phyloP scores from a whole-genome alignment of 2,888 invertebrate species.

The Cheilosia scutellata region DNA sequence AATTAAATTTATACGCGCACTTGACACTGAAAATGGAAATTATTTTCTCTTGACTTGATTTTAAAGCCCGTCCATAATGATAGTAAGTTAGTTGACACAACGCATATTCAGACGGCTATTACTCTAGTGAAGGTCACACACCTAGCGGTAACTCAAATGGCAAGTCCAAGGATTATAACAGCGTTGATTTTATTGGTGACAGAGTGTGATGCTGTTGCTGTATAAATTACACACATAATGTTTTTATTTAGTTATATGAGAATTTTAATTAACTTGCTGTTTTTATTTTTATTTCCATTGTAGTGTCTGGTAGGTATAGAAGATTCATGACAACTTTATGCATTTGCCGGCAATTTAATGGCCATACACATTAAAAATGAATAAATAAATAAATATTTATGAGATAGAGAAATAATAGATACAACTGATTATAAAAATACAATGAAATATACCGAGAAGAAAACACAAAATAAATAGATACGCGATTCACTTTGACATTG shows the following conservation, averaged over 20 bases:
- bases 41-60: slow-evolving; percentile 1
- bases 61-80: slow-evolving; percentile 13
- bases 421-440: slow-evolving; percentile 25
- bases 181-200: slow-evolving; percentile 2
- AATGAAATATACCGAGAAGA: neutral
- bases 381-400: slow-evolving; percentile 46
- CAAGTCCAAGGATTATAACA: slow-evolving; percentile 77
- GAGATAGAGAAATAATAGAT: slow-evolving; percentile 21
- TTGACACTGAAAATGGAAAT: neutral
- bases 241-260: slow-evolving; percentile 6
- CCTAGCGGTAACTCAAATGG: slow-evolving; percentile 74
- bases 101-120: slow-evolving; percentile 31
- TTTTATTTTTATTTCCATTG: neutral
- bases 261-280: slow-evolving; percentile 11
- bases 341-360: slow-evolving; percentile 24
- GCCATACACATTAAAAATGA: slow-evolving; percentile 2
- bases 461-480: slow-evolving; percentile 32
- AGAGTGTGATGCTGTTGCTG: slow-evolving; percentile 10
- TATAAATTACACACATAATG: neutral
- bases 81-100: slow-evolving; percentile 17
- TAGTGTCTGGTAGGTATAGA: slow-evolving; percentile 1
- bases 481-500: slow-evolving; percentile 57
- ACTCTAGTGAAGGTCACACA: slow-evolving; percentile 42
- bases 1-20: neutral
- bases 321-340: slow-evolving; percentile 34